These are phyloP conservation scores for Trissonchulus latispiculum DNA, from an alignment of 2,888 invertebrate species.

Conservation along the genomic window DNA sequence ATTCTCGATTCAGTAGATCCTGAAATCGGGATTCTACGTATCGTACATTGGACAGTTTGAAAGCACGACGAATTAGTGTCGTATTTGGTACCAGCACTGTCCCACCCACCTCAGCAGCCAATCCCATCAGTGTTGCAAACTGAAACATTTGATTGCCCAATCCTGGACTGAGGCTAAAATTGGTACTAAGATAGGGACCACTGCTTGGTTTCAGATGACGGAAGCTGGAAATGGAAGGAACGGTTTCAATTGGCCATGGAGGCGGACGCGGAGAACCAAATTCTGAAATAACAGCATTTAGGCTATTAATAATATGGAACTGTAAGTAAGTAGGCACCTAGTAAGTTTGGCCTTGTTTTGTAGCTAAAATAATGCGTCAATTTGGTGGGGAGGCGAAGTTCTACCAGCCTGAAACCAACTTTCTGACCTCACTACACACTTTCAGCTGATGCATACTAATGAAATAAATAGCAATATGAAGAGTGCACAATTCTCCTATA, in stretches of 20 bases:
- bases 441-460: too few relatives aligned
- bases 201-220: neutral
- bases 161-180: constrained; percentile 32
- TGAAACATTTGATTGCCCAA: constrained; percentile 41
- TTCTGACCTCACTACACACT: too few relatives aligned
- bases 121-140: constrained; percentile 32
- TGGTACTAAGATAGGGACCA: constrained; percentile 18
- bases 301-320: too few relatives aligned
- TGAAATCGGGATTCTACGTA: neutral
- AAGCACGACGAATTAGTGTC: constrained; percentile 28
- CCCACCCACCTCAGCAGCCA: constrained; percentile 30
- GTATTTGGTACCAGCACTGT: constrained; percentile 32
- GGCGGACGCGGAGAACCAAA: constrained; percentile 13
- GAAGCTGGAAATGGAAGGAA: neutral
- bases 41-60: constrained; percentile 23
- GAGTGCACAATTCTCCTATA: too few relatives aligned
- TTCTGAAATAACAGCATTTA: too few relatives aligned
- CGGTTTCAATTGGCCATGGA: neutral
- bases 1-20: neutral
- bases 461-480: too few relatives aligned
- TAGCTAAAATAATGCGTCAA: too few relatives aligned
- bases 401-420: too few relatives aligned
- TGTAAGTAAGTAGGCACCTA: too few relatives aligned
- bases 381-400: too few relatives aligned
- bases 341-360: too few relatives aligned